These are phyloP conservation scores for Aythya baeri DNA, from an alignment of 2,113 vertebrate genomes.

Conservation along the genomic window DNA sequence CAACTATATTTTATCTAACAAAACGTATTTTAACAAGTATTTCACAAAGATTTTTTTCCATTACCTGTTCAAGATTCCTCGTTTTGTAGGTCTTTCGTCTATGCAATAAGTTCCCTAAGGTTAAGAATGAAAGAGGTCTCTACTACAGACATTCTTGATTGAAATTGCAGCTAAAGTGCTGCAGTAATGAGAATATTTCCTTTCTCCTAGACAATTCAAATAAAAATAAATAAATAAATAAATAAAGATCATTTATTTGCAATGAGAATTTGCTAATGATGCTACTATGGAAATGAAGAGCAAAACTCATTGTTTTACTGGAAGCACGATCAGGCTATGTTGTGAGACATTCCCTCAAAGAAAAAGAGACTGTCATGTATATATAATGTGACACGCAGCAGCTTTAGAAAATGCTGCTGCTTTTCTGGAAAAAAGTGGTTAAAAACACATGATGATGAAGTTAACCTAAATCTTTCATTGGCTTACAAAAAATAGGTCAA, in stretches of 20 bases:
- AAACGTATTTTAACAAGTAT: background rate
- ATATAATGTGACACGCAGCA: background rate
- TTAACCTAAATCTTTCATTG: conserved; percentile 72
- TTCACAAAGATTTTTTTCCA: background rate
- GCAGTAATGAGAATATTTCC: conserved; percentile 67
- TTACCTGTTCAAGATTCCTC: background rate
- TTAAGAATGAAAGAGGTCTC: conserved; percentile 61
- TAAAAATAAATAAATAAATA: background rate
- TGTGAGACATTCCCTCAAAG: background rate
- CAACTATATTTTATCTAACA: background rate
- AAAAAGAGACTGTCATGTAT: background rate
- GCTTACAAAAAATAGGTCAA: conserved; percentile 73
- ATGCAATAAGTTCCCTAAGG: conserved; percentile 31
- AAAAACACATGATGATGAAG: conserved; percentile 62
- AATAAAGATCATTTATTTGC: background rate
- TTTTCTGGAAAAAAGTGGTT: conserved; percentile 60
- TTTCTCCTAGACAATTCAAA: conserved; percentile 33
- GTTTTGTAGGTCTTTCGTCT: conserved; percentile 49
- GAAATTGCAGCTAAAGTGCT: conserved; percentile 69
- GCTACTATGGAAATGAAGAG: background rate
- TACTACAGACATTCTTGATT: conserved; percentile 59
- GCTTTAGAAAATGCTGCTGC: conserved; percentile 22
- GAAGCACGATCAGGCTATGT: background rate
- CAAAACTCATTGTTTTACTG: background rate
- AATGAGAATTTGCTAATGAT: background rate